A percentile compares a stretch with the other conserved stretches of the same genome.
Evolutionary conservation across 2,888 invertebrate species (phyloP).

Genomic region (Acleris literana): DNA sequence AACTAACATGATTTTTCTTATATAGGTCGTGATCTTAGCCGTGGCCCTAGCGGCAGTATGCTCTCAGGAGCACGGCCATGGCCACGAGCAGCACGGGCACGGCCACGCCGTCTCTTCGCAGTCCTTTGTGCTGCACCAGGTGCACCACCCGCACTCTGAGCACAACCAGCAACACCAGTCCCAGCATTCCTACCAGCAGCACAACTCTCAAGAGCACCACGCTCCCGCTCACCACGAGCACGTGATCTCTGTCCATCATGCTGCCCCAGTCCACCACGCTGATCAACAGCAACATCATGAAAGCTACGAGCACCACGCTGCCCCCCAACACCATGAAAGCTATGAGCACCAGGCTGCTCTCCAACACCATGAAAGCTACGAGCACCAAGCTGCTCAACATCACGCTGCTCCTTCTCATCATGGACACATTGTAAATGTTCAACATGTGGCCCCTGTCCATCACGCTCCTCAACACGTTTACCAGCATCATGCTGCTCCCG

Average conservation of each 20-base stretch:
- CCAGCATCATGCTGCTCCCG: conserved; percentile 17
- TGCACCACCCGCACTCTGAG: conserved; percentile 28
- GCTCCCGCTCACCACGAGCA: conserved; percentile 6
- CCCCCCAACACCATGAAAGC: conserved; percentile 34
- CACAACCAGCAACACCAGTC: background rate
- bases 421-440: conserved; percentile 1
- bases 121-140: conserved; percentile 48
- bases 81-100: conserved; percentile 41
- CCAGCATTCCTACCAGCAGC: conserved; percentile 19
- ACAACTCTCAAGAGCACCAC: conserved; percentile 16
- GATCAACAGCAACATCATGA: conserved; percentile 28
- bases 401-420: conserved; percentile 48
- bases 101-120: conserved; percentile 51
- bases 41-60: conserved; percentile 43
- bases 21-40: conserved; percentile 39
- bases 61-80: conserved; percentile 50
- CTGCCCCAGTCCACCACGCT: conserved; percentile 27
- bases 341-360: conserved; percentile 37
- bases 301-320: conserved; percentile 31
- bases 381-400: conserved; percentile 37
- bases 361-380: conserved; percentile 23
- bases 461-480: conserved; percentile 26
- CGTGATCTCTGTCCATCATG: conserved; percentile 25
- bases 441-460: conserved; percentile 25
- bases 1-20: conserved; percentile 5